Base-by-base conservation (phyloP, 2,113 vertebrate genomes). In the Brienomyrus longianalis region DNA sequence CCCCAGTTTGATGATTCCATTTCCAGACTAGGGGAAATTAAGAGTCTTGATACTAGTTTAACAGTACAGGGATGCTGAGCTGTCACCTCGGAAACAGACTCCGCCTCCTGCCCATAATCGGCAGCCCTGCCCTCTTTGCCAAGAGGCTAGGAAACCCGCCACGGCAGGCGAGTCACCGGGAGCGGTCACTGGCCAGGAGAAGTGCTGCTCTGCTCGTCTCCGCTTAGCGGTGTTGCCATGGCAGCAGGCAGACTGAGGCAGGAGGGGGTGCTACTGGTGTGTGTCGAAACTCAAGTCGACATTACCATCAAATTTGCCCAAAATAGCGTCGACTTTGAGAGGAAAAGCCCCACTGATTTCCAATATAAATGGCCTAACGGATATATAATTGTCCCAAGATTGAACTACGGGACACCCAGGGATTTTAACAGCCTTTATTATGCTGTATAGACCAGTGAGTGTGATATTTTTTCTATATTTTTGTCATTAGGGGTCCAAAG, bases 161-260 rank as follows among this genome's bases (percentile, higher is more conserved):
- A 8, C 19, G 2, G 5, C 13, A 27, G 27, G 23, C 56, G 17
- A 59, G 56, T 66, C 10, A 88, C 31, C 0, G 21, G 21, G 48
- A 88, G 56, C 2, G 23, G 56, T 47, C 87, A 66, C 35, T 19
- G 3, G 59, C 56, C 35, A 45, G 35, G 27, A 13, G 43, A 19
- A 45, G 35, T 7, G 10, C 50, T 43, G 21, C 87, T 88, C 52
- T 6, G 19, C 50, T 43, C 51, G 13, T 3, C 86, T 62, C 15
- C 5, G 19, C 51, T 87, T 54, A 15, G 21, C 35, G 3, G 56
- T 23, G 87, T 88, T 88, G 87, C 87, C 87, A 88, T 88, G 87
- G 87, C 87, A 88, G 87, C 87, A 62, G 35, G 52, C 15, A 62
- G 87, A 43, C 35, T 23, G 56, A 59, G 56, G 54, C 17, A 45